phyloP scores from a whole-genome alignment of 2,888 invertebrate genomes.

The Coleophora deauratella region DNA sequence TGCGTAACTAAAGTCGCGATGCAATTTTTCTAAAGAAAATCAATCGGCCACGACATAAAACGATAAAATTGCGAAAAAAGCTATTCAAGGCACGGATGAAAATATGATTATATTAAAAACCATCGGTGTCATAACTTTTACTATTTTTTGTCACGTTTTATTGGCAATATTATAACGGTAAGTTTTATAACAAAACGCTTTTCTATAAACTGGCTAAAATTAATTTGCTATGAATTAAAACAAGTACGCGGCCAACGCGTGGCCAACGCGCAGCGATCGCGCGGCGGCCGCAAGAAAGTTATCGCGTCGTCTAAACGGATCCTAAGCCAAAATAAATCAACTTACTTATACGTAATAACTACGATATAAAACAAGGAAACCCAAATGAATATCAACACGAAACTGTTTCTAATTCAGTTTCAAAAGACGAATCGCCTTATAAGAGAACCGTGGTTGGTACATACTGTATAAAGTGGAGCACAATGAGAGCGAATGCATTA shows the following conservation, averaged over 20 bases:
- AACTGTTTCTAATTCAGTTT: background rate
- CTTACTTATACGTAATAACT: no score
- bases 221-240: no score
- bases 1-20: conserved; percentile 7
- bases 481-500: conserved; percentile 52
- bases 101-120: conserved; percentile 16
- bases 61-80: conserved; percentile 20
- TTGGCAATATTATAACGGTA: no score
- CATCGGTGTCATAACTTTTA: conserved; percentile 10
- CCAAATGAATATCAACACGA: no score
- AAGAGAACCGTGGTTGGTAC: conserved; percentile 8
- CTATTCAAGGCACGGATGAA: conserved; percentile 15
- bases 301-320: no score
- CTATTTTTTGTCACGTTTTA: conserved; percentile 8
- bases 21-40: conserved; percentile 14
- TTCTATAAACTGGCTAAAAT: no score
- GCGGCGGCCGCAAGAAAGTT: no score
- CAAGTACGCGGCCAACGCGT: no score
- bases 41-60: conserved; percentile 14
- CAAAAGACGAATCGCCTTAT: conserved; percentile 9
- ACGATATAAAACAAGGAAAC: no score
- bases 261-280: no score
- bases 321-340: no score
- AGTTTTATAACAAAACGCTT: no score
- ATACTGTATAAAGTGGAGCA: conserved; percentile 39